Evolutionary conservation across 2,113 vertebrate species (phyloP), one percentile per base, ranked within the genome.

Genomic region (Plotosus lineatus): DNA sequence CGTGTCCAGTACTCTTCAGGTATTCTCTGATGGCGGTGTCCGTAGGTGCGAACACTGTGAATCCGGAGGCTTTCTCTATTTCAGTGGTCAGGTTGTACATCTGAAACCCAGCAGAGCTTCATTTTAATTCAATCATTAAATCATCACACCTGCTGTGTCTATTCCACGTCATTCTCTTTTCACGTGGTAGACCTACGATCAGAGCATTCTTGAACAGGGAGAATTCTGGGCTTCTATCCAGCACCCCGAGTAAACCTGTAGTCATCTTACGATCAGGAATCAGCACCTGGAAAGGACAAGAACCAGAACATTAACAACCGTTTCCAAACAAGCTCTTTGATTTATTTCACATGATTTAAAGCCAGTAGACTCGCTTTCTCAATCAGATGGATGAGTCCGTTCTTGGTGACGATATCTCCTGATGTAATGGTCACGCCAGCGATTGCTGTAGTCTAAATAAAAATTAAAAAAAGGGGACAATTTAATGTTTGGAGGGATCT

Each of bases 311-410:
- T 42, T 56, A 69, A 10, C 0, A 8, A n/a, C 11, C 40, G 21
- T 33, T n/a, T 50, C 6, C 42, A 19, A 69, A 26, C 48, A 38
- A 23, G 36, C 26, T 3, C 33, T 7, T 44, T 7, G 2, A 46
- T 50, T 74, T 17, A 6, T 40, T 75, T 61, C 42, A 1, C 33
- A 53, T 4, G 21, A 7, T 33, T 38, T 36, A 98, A 87, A 21
- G 96, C 95, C 95, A 96, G 65, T 0, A 40, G 51, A 75, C 0
- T 1, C 92, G 97, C 97, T 94, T 94, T 94, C 79, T 95, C 90
- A 26, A 98, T 94, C 53, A 98, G 12, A 1, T 99, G 96, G 71
- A 98, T 94, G 83, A 98, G 63, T 5, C 96, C 97, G 0, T 98
- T 98, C 0, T 93, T 97, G 65, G 97, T 94, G 1, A 89, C 79